Evolutionary conservation across 1,140 invertebrate genomes (phyloP), one percentile per base, ranked within the genome.

Genomic region (Leucophenga varia): DNA sequence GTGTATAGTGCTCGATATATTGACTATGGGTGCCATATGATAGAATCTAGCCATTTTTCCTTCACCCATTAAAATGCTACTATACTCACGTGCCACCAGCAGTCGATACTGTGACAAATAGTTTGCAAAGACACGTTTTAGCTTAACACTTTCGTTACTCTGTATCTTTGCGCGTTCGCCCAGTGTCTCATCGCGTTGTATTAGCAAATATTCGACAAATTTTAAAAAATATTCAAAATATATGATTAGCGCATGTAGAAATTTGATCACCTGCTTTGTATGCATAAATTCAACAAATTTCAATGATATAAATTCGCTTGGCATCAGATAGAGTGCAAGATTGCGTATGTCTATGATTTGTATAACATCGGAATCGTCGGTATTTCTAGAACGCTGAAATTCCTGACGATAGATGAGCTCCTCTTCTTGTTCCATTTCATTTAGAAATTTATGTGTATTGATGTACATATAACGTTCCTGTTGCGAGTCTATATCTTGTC

Each of bases 211-310:
- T 25, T 55, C 49, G 6, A 52, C 41, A 7, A 55, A 13, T 38
- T 52, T 52, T 9, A 55, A 9, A 41, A 48, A 55, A 32, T 55
- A 37, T 28, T 55, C 54, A 32, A 55, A 55, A 46, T 55, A 55
- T 5, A 55, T 55, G 21, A 55, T 42, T 17, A 55, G 31, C 2
- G 54, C 36, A 28, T 47, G 40, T 1, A 55, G 37, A 16, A 55
- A 45, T 25, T 19, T 10, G 31, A 52, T 38, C 2, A 55, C 41
- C 0, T 42, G 38, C 22, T 45, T 20, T 1, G 40, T 48, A 17
- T 48, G 39, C 3, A 55, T 7, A 20, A 55, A 55, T 8, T 35
- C 14, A 10, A 55, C 19, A 36, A 55, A 51, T 36, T 48, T 21
- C 3, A 38, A 37, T 1, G 41, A 40, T 8, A 52, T 21, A 0